A percentile compares a stretch with the other conserved stretches of the same genome.
phyloP scores from a whole-genome alignment of 1,140 invertebrate genomes.

The Eurosta solidaginis region DNA sequence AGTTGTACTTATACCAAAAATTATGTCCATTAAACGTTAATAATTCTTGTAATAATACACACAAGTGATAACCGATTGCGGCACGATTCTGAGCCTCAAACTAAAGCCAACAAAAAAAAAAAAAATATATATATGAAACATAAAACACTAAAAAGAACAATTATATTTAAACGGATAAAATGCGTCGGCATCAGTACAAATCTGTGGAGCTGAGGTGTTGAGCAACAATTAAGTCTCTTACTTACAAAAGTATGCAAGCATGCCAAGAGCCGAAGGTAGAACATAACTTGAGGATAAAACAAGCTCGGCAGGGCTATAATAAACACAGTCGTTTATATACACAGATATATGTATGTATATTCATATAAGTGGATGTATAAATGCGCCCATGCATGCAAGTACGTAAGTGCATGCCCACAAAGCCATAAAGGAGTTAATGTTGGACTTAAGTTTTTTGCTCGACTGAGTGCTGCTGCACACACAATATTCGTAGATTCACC shows the following conservation, averaged over 20 bases:
- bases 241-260: not conserved
- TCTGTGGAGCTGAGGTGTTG: not conserved
- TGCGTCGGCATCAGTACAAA: not conserved
- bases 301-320: not conserved
- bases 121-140: not conserved
- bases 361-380: not conserved
- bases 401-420: not conserved
- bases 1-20: too few species aligned
- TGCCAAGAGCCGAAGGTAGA: not conserved
- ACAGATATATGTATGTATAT: not conserved
- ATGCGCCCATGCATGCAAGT: not conserved
- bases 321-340: not conserved
- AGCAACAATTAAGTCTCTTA: conserved; percentile 23
- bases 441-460: conserved; percentile 20
- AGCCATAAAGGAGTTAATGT: conserved; percentile 22
- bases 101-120: not conserved
- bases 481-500: not conserved
- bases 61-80: not conserved
- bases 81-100: not conserved
- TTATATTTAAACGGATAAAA: conserved; percentile 26
- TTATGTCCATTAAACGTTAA: not conserved
- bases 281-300: conserved; percentile 1
- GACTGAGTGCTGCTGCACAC: not conserved
- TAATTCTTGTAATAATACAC: not conserved
- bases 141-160: conserved; percentile 20